Percentiles rank a stretch among this genome's conserved stretches.
These are phyloP conservation scores for Plutomurus gul DNA, from an alignment of 1,140 invertebrate genomes.

Conservation along the genomic window DNA sequence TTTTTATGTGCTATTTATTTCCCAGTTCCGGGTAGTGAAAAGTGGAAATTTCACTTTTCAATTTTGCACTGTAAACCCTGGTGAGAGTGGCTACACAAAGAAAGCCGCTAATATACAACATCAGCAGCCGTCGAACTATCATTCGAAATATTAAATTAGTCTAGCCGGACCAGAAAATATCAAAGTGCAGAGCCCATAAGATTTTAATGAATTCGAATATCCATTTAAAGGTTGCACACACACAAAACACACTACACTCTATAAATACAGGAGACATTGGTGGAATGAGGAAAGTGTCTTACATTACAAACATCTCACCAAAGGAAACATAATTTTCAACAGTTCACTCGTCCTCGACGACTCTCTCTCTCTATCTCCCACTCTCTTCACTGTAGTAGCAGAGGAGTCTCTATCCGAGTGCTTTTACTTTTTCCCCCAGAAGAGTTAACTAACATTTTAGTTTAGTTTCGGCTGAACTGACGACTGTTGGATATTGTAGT, in stretches of 20 bases:
- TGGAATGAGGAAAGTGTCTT: not conserved
- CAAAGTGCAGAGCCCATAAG: not conserved
- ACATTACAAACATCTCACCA: not conserved
- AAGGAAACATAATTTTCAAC: constrained; percentile 22
- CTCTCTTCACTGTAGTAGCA: not conserved
- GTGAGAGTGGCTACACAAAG: too few species aligned
- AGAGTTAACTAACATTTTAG: not conserved
- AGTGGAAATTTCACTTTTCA: too few species aligned
- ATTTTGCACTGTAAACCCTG: too few species aligned
- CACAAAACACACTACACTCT: too few species aligned
- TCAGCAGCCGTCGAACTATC: too few species aligned
- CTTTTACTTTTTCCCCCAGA: not conserved
- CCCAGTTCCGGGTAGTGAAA: too few species aligned
- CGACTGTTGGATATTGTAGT: not conserved
- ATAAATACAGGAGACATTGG: too few species aligned
- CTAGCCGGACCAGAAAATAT: too few species aligned
- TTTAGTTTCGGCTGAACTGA: not conserved
- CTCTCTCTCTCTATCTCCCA: not conserved
- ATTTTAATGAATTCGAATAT: constrained; percentile 17
- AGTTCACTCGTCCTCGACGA: not conserved
- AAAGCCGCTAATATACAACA: too few species aligned
- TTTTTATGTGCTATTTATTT: too few species aligned
- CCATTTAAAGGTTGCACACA: not conserved
- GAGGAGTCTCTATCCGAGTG: too few species aligned
- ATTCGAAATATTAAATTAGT: too few species aligned